Evolutionary conservation across 2,113 vertebrate genomes (phyloP), one percentile per base, ranked within the genome.

Genomic region (Notiomystis cincta): DNA sequence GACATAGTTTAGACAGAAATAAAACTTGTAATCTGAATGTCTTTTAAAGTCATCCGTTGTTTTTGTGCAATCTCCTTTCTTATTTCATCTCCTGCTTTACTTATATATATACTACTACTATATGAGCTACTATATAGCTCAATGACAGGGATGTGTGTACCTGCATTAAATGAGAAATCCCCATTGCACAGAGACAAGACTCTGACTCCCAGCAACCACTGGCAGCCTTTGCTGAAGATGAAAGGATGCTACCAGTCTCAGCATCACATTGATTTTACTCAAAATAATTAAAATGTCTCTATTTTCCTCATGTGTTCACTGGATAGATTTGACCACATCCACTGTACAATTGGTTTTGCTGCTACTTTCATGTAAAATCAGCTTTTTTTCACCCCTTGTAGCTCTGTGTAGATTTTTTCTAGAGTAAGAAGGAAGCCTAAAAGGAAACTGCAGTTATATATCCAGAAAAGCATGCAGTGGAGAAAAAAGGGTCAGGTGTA

Each of bases 101-200:
- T 44, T 57, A 57, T 2, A 18, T n/a, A n/a, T n/a, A n/a, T n/a
- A n/a, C n/a, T n/a, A n/a, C n/a, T n/a, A n/a, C n/a, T n/a, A n/a
- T n/a, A n/a, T n/a, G n/a, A n/a, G n/a, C n/a, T n/a, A n/a, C n/a
- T n/a, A n/a, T n/a, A n/a, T 47, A 69, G 22, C 33, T 67, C 4
- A 2, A 1, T 60, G 77, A 48, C 14, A 88, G 47, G 47, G 54
- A 18, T 35, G 15, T 45, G 17, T 8, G 25, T 44, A 13, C 18
- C 51, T 89, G 91, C 31, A 37, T 48, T 48, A 81, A 87, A 17
- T 25, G 61, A 84, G 64, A 58, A 89, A 84, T 28, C 22, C 21
- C 47, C 21, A 5, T 56, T 37, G 40, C 1, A 1, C 0, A 72
- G 25, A 60, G 67, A 23, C 44, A 72, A 38, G 3, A 6, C 22